Evolutionary conservation across 2,888 invertebrate genomes (phyloP), one percentile per base, ranked within the genome.

Genomic region (Ichneumoninae sp.): DNA sequence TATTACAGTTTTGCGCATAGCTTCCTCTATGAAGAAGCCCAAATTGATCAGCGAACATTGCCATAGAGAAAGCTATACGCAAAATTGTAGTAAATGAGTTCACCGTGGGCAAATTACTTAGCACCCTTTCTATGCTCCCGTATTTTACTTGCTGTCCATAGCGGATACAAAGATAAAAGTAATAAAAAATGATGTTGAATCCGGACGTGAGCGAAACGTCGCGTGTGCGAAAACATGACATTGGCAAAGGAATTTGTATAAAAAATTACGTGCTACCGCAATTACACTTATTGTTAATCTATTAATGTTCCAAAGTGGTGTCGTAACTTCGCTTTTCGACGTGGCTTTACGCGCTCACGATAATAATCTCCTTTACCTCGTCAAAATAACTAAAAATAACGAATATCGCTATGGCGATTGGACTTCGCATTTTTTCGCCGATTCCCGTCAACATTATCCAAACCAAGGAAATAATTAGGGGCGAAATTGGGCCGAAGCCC

Each of bases 391-490:
- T 26, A 4, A 16, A 60, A 30, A 30, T 8, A 26, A 60, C 60
- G 13, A 22, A 16, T 22, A 7, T 54, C 52, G 30, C 26, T 19
- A 52, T 3, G 50, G n/a, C 69, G 30, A 52, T 70, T 70, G 52
- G 30, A 50, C 19, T 70, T 70, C 19, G 68, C 26, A 47, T n/a
- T 52, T 69, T 69, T 54, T 70, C 16, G 30, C 50, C 10, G 19
- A 22, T 63, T 30, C 16, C 33, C 30, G 30, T 30, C 50, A 16
- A 22, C 60, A 13, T 60, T 60, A 36, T 68, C 50, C n/a, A 52
- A 40, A 84, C 84, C 84, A 75, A 83, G 84, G 83, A 86, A 84
- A 71, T 30, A 57, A 30, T 30, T 36, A 40, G 26, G 47, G 33
- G 66, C 73, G 68, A 70, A 68, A 57, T 66, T 50, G 33, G 68